phyloP scores from a whole-genome alignment of 2,113 vertebrate species.

The Aphyosemion australe region DNA sequence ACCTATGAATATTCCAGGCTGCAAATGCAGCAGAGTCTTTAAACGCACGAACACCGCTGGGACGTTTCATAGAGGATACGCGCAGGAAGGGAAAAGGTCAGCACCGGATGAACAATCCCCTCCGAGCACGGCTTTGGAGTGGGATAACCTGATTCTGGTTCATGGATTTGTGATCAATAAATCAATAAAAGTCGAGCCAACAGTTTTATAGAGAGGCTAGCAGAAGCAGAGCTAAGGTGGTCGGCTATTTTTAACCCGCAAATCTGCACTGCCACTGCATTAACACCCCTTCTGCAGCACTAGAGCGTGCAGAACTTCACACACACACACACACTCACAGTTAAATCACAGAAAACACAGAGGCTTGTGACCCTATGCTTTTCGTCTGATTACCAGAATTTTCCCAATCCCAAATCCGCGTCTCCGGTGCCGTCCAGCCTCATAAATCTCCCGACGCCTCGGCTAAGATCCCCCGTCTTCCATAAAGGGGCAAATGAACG shows the following conservation, averaged over 20 bases:
- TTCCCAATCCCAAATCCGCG: background rate
- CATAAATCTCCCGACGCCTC: constrained; percentile 80
- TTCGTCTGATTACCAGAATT: constrained; percentile 2
- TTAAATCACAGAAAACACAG: constrained; percentile 32
- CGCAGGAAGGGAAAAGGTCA: background rate
- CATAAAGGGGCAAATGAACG: constrained; percentile 69
- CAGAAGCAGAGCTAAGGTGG: constrained; percentile 54
- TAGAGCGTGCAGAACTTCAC: constrained; percentile 17
- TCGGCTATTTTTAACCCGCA: constrained; percentile 76
- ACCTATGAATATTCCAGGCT: constrained; percentile 58
- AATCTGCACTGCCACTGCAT: constrained; percentile 67
- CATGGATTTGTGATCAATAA: constrained; percentile 6
- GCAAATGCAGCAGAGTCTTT: constrained; percentile 42
- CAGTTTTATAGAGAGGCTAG: constrained; percentile 35
- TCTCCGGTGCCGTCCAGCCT: constrained; percentile 52
- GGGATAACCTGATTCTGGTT: constrained; percentile 16
- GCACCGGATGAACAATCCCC: background rate
- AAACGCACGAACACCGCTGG: constrained; percentile 46
- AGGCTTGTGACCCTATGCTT: background rate
- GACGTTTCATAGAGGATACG: constrained; percentile 47
- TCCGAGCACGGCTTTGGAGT: background rate
- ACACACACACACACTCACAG: background rate
- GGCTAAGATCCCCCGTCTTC: constrained; percentile 56
- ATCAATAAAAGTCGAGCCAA: constrained; percentile 19
- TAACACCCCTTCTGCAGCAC: constrained; percentile 45